Evolutionary conservation across 2,113 vertebrate species (phyloP), one percentile per base, ranked within the genome.

Genomic region (Speoplatyrhinus poulsoni): DNA sequence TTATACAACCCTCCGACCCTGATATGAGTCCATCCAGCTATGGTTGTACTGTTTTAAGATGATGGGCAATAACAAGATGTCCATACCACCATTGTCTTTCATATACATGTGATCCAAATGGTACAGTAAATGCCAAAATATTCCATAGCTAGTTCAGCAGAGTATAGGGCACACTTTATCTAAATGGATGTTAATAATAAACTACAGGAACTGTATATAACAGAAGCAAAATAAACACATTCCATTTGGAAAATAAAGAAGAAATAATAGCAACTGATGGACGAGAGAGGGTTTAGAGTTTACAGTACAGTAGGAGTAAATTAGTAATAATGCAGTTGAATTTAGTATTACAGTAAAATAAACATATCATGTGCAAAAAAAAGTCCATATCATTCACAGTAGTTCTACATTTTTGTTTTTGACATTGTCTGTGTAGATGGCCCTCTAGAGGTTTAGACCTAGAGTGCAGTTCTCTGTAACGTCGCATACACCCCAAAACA

Each of bases 391-490:
- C 12, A 9, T 13, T 26, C 26, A n/a, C 2, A 11, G 46, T 15
- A 47, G 47, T 46, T 41, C 11, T 15, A 54, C 10, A 58, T 32
- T 33, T 11, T 26, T 32, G 26, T 6, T 12, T 58, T 26, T 57
- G 55, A 19, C 26, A 59, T 33, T 36, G 13, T 46, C 59, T 46
- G 12, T 64, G 62, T 62, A 76, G 59, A 73, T 65, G 72, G 46
- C 47, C 36, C 67, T 59, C 60, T 60, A 70, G 62, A 76, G 62
- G 74, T 70, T 66, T 33, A 65, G 60, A 41, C 17, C 4, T 17
- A 65, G 57, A 54, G 46, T 70, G 62, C 53, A 59, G 46, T 56
- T 66, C 48, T 26, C 33, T 13, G 10, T 62, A 33, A 62, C 33
- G 58, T 47, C 13, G 36, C 6, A 47, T 57, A 41, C 62, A 67